phyloP scores from a whole-genome alignment of 64 coral and sea anemone species.

The Hydrozoanthus tunicans region DNA sequence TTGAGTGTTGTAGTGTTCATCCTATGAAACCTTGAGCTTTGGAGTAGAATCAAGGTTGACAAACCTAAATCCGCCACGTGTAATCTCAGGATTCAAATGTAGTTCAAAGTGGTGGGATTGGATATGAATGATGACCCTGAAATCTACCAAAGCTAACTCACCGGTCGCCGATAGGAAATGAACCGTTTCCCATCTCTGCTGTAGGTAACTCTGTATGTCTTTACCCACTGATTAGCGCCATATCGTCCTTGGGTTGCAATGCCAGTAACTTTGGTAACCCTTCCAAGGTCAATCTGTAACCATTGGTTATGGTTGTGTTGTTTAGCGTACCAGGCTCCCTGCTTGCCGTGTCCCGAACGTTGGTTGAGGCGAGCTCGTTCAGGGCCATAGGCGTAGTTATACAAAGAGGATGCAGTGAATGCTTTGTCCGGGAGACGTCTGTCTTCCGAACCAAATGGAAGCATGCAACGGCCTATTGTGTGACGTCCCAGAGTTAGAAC shows the following conservation, averaged over 20 bases:
- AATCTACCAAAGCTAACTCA: background rate
- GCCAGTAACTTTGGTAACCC: slow-evolving; percentile 66
- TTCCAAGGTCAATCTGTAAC: slow-evolving; percentile 72
- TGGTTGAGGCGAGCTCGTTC: slow-evolving; percentile 67
- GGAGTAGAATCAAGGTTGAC: too few species aligned
- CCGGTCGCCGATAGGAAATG: slow-evolving; percentile 41
- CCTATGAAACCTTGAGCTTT: too few species aligned
- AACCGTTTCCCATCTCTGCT: slow-evolving; percentile 68
- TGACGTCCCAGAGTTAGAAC: background rate
- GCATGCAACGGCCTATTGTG: slow-evolving; percentile 73
- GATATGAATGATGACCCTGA: background rate
- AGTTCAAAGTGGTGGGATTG: too few species aligned
- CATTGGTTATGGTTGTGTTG: slow-evolving; percentile 51
- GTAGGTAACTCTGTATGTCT: slow-evolving; percentile 67
- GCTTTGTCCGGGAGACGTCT: slow-evolving; percentile 64
- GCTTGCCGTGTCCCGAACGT: slow-evolving; percentile 7
- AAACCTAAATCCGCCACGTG: too few species aligned
- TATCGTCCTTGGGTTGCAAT: slow-evolving; percentile 82
- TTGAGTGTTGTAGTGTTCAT: too few species aligned
- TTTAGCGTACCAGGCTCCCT: slow-evolving; percentile 66
- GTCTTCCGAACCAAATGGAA: slow-evolving; percentile 84
- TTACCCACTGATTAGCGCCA: slow-evolving; percentile 78
- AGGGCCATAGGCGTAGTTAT: slow-evolving; percentile 57
- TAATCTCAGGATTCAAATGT: too few species aligned
- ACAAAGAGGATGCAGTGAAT: slow-evolving; percentile 67